Evolutionary conservation across 92 coral and sea anemone genomes (phyloP), one percentile per base, ranked within the genome.

Genomic region (Parazoanthus darwini): DNA sequence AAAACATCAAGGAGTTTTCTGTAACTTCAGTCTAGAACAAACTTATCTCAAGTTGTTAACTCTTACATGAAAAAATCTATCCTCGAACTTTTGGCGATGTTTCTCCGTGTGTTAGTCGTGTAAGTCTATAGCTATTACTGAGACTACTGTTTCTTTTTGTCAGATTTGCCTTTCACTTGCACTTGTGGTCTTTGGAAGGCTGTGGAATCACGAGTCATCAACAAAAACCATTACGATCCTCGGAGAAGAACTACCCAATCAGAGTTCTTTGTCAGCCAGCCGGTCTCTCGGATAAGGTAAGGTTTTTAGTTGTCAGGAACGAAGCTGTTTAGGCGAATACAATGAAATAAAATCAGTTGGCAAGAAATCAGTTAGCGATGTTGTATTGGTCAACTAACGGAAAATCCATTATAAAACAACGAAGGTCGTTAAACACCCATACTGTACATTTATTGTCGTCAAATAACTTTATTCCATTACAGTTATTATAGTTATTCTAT

Each of bases 191-290:
- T 67, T 87, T 97, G 43, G 99, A 95, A 78, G 99, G 99, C 20
- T 90, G 91, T 72, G 99, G 99, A 22, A 95, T 97, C 74, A 94
- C 98, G 33, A 91, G 97, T 54, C 99, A 97, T 87, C 93, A 94
- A 37, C 98, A 91, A 86, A 97, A 94, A 80, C 88, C 85, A 74
- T 96, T 90, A 85, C 93, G 96, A n/a, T 90, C 95, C 0, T 86
- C 95, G 29, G 99, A 95, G 92, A 97, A 97, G 70, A 93, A 94
- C 51, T 97, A 93, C 77, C 99, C 99, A n/a, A 97, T 97, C 91
- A 89, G 99, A 74, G 99, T 97, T 65, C 89, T 97, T 87, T 97
- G 98, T 77, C 98, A 97, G 90, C 99, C 99, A 22, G 99, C 99
- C 68, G 99, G 99, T 1, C 98, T 94, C 72, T 91, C 98, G 39